A percentile compares a stretch with the other conserved stretches of the same genome.
These are phyloP conservation scores for Drosophila dives DNA, from an alignment of 2,888 invertebrate species.

Conservation along the genomic window DNA sequence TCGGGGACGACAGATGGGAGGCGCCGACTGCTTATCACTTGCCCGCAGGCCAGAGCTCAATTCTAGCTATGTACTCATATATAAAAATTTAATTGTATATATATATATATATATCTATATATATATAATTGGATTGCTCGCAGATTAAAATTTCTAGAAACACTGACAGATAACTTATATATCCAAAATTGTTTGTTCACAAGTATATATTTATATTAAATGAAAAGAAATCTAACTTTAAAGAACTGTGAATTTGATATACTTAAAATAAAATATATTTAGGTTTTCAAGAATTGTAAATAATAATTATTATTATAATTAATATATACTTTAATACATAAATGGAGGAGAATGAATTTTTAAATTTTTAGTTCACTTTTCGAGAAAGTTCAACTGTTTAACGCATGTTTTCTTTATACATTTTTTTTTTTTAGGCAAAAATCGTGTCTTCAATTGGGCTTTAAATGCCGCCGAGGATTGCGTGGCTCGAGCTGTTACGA, in stretches of 20 bases:
- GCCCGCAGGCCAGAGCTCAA: slow-evolving; percentile 28
- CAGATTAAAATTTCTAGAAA: slow-evolving; percentile 6
- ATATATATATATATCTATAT: background rate
- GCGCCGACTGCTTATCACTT: slow-evolving; percentile 29
- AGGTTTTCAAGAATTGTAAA: background rate
- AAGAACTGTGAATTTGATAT: background rate
- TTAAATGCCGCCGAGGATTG: slow-evolving; percentile 88
- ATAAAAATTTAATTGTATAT: background rate
- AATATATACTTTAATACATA: background rate
- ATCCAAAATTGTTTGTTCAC: background rate
- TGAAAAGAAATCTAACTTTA: background rate
- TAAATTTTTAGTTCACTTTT: background rate
- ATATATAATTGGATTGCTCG: background rate
- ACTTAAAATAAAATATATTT: background rate
- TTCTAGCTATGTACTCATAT: slow-evolving; percentile 1
- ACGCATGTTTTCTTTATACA: background rate
- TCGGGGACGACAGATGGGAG: background rate
- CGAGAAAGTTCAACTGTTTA: background rate
- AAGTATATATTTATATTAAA: background rate
- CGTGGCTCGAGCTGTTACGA: slow-evolving; percentile 88
- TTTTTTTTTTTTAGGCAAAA: slow-evolving; percentile 85
- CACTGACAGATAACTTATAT: background rate
- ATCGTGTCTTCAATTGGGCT: slow-evolving; percentile 89
- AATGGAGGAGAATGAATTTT: background rate
- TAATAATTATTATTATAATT: background rate